A percentile compares a stretch with the other conserved stretches of the same genome.
Evolutionary conservation across 1,140 invertebrate species (phyloP).

Genomic region (Neodiprion lecontei): DNA sequence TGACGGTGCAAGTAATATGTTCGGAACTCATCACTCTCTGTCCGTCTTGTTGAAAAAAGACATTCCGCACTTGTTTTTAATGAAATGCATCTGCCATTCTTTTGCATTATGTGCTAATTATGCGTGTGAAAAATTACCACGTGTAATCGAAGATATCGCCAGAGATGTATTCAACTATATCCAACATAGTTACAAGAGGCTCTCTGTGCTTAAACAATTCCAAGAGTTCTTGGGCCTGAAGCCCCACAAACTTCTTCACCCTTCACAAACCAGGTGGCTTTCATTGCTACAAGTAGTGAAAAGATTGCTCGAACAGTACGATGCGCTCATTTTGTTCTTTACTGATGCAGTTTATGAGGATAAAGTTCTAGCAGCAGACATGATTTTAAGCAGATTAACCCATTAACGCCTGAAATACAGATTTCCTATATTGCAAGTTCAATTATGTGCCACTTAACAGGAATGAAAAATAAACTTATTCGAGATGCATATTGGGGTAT

Average conservation of each 20-base stretch:
- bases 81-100: conserved; percentile 51
- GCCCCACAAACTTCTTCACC: conserved; percentile 37
- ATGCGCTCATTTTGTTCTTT: conserved; percentile 7
- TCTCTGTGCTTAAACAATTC: conserved; percentile 31
- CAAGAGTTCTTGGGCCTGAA: conserved; percentile 36
- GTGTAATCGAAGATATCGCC: conserved; percentile 32
- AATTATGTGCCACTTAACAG: too few relatives aligned
- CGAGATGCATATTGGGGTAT: too few relatives aligned
- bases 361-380: conserved; percentile 18
- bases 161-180: conserved; percentile 38
- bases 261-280: conserved; percentile 35
- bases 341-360: conserved; percentile 15
- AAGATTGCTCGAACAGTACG: conserved; percentile 13
- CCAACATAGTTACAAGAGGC: conserved; percentile 31
- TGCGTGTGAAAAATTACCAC: conserved; percentile 40
- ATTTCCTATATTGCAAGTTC: too few relatives aligned
- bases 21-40: conserved; percentile 47
- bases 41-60: conserved; percentile 36
- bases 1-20: conserved; percentile 55
- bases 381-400: conserved; percentile 22
- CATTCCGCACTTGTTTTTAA: conserved; percentile 40
- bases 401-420: too few relatives aligned
- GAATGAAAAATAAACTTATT: too few relatives aligned
- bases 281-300: conserved; percentile 23
- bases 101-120: conserved; percentile 43